A percentile compares a stretch with the other conserved stretches of the same genome.
Conservation (phyloP, 2,113 vertebrate genomes). For the Arenaria interpres region DNA sequence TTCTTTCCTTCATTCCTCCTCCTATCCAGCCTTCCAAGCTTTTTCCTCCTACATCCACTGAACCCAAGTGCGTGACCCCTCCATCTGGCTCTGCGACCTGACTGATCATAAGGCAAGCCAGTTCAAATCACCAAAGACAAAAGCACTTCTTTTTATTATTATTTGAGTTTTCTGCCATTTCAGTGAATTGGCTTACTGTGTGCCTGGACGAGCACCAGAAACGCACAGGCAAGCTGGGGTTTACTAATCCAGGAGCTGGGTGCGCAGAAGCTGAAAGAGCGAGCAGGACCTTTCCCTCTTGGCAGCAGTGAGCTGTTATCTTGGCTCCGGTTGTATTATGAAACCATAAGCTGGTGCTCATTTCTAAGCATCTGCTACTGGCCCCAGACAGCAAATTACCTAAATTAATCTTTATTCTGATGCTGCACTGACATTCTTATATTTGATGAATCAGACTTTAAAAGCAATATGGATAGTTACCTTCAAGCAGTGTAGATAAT, state of each 20-base stretch:
- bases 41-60: not conserved
- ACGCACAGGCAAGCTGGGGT: not conserved
- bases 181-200: not conserved
- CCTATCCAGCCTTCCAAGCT: not conserved
- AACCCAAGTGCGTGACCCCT: not conserved
- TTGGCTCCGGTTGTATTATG: not conserved
- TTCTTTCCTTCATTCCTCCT: not conserved
- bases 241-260: not conserved
- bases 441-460: not conserved
- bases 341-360: not conserved
- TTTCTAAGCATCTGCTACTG: not conserved
- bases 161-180: not conserved
- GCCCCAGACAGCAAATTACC: not conserved
- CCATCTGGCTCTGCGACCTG: rapidly evolving
- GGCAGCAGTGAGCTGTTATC: not conserved
- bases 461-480: constrained; percentile 6
- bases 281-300: not conserved
- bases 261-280: not conserved
- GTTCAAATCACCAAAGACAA: not conserved
- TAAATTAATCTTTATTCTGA: constrained; percentile 41
- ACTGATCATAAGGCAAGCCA: not conserved
- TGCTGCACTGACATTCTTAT: not conserved
- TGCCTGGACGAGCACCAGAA: not conserved
- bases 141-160: not conserved
- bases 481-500: not conserved